Conservation (phyloP, 2,888 invertebrate species). For the Mamestra brassicae region DNA sequence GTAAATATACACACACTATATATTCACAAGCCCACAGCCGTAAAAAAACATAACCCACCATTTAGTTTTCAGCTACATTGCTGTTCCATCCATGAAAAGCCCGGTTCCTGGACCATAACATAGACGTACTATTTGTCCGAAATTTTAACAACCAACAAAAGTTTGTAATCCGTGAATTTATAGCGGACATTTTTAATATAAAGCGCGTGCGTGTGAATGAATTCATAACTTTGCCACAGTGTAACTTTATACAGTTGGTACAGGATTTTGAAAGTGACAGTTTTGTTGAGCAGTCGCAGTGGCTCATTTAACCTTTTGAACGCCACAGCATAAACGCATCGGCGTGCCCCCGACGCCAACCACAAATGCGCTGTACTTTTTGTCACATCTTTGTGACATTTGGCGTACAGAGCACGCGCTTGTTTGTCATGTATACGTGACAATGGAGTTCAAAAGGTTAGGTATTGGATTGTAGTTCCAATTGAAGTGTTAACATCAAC, state of each 20-base stretch:
- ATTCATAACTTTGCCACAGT: conserved; percentile 49
- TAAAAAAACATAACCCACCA: conserved; percentile 38
- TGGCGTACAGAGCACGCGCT: too few relatives aligned
- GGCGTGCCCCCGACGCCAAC: too few relatives aligned
- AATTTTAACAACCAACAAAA: conserved; percentile 59
- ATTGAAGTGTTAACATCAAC: neutral
- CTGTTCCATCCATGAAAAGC: conserved; percentile 40
- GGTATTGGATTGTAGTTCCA: neutral
- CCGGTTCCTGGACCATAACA: conserved; percentile 11
- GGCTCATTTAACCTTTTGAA: neutral
- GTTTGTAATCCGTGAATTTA: conserved; percentile 66
- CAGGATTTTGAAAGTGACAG: conserved; percentile 13
- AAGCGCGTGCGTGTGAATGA: conserved; percentile 56
- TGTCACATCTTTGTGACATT: too few relatives aligned
- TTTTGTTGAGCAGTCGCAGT: neutral
- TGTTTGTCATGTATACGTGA: too few relatives aligned
- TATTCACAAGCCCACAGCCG: conserved; percentile 7
- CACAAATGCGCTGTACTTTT: too few relatives aligned
- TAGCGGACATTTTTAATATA: conserved; percentile 62
- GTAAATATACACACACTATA: too few relatives aligned
- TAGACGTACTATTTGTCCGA: conserved; percentile 44
- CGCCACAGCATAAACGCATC: too few relatives aligned
- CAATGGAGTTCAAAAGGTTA: too few relatives aligned
- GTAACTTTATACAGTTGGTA: conserved; percentile 21
- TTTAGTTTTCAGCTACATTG: conserved; percentile 43